A percentile compares a stretch with the other conserved stretches of the same genome.
Conservation (phyloP, 2,888 invertebrate genomes). For the Drosophila lutescens region DNA sequence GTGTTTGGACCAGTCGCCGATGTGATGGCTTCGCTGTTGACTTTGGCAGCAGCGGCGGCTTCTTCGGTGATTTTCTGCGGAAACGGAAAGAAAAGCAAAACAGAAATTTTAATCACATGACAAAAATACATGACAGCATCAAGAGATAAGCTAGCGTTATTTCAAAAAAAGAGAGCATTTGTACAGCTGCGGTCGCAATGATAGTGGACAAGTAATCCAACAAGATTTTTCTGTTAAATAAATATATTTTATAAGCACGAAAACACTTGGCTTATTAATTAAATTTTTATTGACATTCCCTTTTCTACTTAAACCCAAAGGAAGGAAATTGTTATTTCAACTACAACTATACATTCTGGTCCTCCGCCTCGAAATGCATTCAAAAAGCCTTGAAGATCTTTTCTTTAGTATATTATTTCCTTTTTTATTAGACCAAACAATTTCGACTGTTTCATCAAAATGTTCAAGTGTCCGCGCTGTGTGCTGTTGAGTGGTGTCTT, state of each 20-base stretch:
- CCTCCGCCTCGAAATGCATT: constrained; percentile 37
- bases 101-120: constrained; percentile 18
- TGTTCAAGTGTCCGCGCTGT: constrained; percentile 3
- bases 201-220: not conserved
- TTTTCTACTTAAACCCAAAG: not conserved
- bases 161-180: too few species aligned
- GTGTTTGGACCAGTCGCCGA: constrained; percentile 86
- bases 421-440: constrained; percentile 19
- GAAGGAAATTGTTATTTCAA: not conserved
- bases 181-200: not conserved
- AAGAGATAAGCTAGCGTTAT: not conserved
- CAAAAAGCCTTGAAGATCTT: constrained; percentile 31
- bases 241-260: too few species aligned
- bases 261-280: too few species aligned
- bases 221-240: too few species aligned
- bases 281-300: too few species aligned
- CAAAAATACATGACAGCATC: not conserved
- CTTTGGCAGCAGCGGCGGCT: constrained; percentile 83
- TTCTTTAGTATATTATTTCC: constrained; percentile 2
- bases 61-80: constrained; percentile 86
- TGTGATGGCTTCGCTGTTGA: constrained; percentile 85
- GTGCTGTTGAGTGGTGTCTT: constrained; percentile 6
- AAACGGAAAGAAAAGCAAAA: constrained; percentile 15
- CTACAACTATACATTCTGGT: constrained; percentile 13
- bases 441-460: constrained; percentile 23